Base-by-base conservation (phyloP, 1,140 invertebrate species). In the Drosophila setifemur region DNA sequence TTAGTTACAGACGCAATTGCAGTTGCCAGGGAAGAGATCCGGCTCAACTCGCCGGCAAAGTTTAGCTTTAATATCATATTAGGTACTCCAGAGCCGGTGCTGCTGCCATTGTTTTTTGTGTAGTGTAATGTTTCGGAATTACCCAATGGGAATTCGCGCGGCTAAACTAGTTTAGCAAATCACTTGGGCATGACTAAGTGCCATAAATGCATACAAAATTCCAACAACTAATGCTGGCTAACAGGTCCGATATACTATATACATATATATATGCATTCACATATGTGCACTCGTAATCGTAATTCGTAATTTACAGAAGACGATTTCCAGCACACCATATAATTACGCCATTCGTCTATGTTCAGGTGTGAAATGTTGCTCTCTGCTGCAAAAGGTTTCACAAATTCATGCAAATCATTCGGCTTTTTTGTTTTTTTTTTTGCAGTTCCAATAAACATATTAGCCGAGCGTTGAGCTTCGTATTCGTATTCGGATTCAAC, bases 201-300 rank as follows among this genome's bases (percentile, higher is more conserved):
- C 81, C 79, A 79, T 83, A 85, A 83, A 85, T 85, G 79, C 81
- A 83, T 85, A 85, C 81, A 83, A 83, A 83, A 74, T 79, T 83
- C 79, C 58, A 52, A n/a, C 26, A 18, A 16, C 42, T 9, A 16
- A 16, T 33, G 29, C 50, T 26, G n/a, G 26, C 26, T 3, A 9
- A 5, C 26, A 28, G 26, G 12, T 5, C 7, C 8, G 5, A 37
- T 37, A 37, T 37, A 37, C 1, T 23, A 23, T 5, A 23, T 23
- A 23, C 5, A 5, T 14, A 12, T 43, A 25, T 26, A 2, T 21
- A 8, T 11, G 60, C 43, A 23, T 11, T 16, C 19, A 23, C 4
- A 5, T 11, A 12, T 12, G 5, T 8, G 45, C 16, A 39, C n/a
- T 47, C 55, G 58, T 63, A 48, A 64, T 64, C 60, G 60, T 64